These are phyloP conservation scores for Liasis olivaceus DNA, from an alignment of 2,797 vertebrate genomes.

Conservation along the genomic window DNA sequence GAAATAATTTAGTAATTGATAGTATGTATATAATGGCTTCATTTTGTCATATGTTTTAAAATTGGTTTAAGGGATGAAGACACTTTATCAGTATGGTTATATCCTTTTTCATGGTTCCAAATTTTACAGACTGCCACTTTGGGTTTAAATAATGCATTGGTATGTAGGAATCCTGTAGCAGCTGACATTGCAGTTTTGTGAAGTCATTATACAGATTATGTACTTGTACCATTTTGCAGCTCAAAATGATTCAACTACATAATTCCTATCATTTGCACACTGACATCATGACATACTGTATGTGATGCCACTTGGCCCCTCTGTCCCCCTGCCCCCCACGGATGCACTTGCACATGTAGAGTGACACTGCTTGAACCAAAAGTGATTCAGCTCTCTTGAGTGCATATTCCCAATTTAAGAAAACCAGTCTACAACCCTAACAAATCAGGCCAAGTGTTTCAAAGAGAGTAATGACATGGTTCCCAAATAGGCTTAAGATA, in stretches of 20 bases:
- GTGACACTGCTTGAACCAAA: not conserved
- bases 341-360: not conserved
- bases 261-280: not conserved
- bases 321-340: no score
- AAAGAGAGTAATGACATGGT: not conserved
- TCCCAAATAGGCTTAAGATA: not conserved
- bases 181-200: not conserved
- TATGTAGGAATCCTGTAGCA: not conserved
- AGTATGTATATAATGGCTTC: not conserved
- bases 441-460: not conserved
- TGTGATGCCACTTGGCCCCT: not conserved
- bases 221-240: not conserved
- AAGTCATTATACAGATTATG: not conserved
- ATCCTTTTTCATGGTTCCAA: not conserved
- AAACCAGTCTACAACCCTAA: not conserved
- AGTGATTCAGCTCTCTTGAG: not conserved
- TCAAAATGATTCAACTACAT: not conserved
- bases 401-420: not conserved
- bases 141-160: not conserved
- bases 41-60: not conserved
- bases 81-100: not conserved
- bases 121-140: no score
- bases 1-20: not conserved
- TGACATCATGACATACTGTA: not conserved
- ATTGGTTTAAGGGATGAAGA: not conserved